Evolutionary conservation across 2,888 invertebrate species (phyloP), one percentile per base, ranked within the genome.

Genomic region (Lasioglossum oenotherae): DNA sequence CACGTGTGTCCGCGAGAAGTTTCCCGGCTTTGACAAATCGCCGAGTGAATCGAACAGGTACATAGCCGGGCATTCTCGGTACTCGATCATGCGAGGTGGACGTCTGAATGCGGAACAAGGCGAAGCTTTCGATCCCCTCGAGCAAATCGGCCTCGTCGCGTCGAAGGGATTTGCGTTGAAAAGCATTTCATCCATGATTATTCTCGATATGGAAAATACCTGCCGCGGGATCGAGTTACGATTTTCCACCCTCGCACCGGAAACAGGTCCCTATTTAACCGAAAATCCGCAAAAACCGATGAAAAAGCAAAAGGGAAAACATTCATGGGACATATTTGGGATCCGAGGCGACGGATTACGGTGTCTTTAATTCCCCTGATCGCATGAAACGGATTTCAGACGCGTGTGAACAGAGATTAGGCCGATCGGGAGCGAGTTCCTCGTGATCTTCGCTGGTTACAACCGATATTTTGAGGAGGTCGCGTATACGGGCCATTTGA

Each of bases 401-500:
- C 69, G 31, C 64, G 73, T 44, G 82, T 35, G 82, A 82, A 69
- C 46, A 6, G 41, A 73, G 84, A 87, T 87, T 82, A 79, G 80
- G 60, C 73, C 12, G 67, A 44, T 75, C 76, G 4, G 12, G 73
- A 41, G 41, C n/a, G 84, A 74, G 71, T 74, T 80, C 83, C 75
- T 83, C 79, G 46, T 78, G 78, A 88, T 82, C 64, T 77, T 79
- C 75, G 14, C 16, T 23, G 74, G 10, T 49, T 78, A 80, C 90
- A 93, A 94, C 94, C 93, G 94, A 94, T 93, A 94, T 94, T 94
- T 71, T 92, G 92, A 94, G 92, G 91, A 94, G 89, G 87, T 78
- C 90, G 88, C 92, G 88, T 92, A 95, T 95, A 95, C 93, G 95
- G 95, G 95, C 93, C 94, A 95, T 95, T 95, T 94, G 93, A 95